Conservation (phyloP, 2,797 vertebrate species). For the Tapirus indicus region DNA sequence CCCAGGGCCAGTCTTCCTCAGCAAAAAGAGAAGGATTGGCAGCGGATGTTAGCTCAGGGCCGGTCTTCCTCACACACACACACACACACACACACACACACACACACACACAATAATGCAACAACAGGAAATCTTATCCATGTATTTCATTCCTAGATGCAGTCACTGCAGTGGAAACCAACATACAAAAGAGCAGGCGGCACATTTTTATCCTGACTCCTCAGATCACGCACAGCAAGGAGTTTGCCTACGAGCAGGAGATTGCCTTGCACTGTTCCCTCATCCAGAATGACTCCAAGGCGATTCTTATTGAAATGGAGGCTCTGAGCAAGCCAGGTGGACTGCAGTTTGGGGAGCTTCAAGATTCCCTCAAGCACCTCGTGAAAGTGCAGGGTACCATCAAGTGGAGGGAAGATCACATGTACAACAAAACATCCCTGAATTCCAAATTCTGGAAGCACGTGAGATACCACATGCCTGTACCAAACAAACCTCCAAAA, state of each 20-base stretch:
- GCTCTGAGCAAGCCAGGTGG: slow-evolving; percentile 71
- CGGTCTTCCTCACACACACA: too few relatives aligned
- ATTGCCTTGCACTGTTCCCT: slow-evolving; percentile 91
- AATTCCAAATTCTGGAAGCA: slow-evolving; percentile 93
- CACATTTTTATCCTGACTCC: slow-evolving; percentile 91
- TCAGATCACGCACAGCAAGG: slow-evolving; percentile 53
- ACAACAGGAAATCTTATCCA: background rate
- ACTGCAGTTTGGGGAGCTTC: slow-evolving; percentile 78
- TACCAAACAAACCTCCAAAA: background rate
- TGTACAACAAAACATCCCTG: slow-evolving; percentile 38
- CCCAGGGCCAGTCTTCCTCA: too few relatives aligned
- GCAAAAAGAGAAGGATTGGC: too few relatives aligned
- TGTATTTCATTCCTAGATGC: slow-evolving; percentile 76
- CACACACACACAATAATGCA: background rate
- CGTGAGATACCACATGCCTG: slow-evolving; percentile 92
- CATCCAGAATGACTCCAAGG: slow-evolving; percentile 88
- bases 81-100: too few relatives aligned
- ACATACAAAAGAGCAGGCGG: slow-evolving; percentile 90
- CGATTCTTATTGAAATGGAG: slow-evolving; percentile 93
- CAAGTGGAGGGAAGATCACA: slow-evolving; percentile 86
- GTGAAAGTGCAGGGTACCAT: slow-evolving; percentile 90
- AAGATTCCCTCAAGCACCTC: slow-evolving; percentile 90
- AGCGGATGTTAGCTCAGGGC: too few relatives aligned
- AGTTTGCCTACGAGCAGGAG: slow-evolving; percentile 90
- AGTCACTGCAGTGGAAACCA: slow-evolving; percentile 86